phyloP scores from a whole-genome alignment of 1,140 invertebrate genomes.

The Dendrolimus punctatus region DNA sequence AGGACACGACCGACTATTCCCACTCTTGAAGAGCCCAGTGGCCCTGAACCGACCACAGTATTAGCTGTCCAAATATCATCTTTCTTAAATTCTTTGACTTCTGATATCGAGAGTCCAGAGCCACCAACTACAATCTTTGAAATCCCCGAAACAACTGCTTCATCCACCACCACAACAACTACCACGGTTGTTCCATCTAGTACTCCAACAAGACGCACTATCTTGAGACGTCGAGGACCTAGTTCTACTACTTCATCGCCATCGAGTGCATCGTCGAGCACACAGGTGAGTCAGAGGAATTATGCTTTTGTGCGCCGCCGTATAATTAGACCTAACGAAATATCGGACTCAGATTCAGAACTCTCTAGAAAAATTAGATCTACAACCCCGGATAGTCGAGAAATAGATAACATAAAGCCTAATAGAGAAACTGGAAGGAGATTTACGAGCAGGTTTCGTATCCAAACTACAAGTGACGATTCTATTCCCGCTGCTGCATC shows the following conservation, averaged over 20 bases:
- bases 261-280: slow-evolving; percentile 48
- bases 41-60: slow-evolving; percentile 59
- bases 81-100: slow-evolving; percentile 55
- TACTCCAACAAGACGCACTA: slow-evolving; percentile 37
- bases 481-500: slow-evolving; percentile 49
- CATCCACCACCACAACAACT: slow-evolving; percentile 24
- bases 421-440: slow-evolving; percentile 23
- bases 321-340: slow-evolving; percentile 60
- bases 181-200: slow-evolving; percentile 43
- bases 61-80: slow-evolving; percentile 68
- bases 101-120: slow-evolving; percentile 29
- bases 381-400: slow-evolving; percentile 63
- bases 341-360: slow-evolving; percentile 49
- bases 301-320: slow-evolving; percentile 63
- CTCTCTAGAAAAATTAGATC: slow-evolving; percentile 59
- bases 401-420: slow-evolving; percentile 30
- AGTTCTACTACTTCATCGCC: slow-evolving; percentile 49
- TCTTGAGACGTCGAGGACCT: slow-evolving; percentile 43
- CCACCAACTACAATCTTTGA: slow-evolving; percentile 26
- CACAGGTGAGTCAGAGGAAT: slow-evolving; percentile 71
- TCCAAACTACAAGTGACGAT: slow-evolving; percentile 30
- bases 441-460: slow-evolving; percentile 32
- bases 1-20: slow-evolving; percentile 16
- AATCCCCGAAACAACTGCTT: slow-evolving; percentile 25
- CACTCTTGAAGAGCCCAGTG: slow-evolving; percentile 36